A percentile compares a stretch with the other conserved stretches of the same genome.
phyloP scores from a whole-genome alignment of 2,113 vertebrate species.

The Urocitellus parryii region DNA sequence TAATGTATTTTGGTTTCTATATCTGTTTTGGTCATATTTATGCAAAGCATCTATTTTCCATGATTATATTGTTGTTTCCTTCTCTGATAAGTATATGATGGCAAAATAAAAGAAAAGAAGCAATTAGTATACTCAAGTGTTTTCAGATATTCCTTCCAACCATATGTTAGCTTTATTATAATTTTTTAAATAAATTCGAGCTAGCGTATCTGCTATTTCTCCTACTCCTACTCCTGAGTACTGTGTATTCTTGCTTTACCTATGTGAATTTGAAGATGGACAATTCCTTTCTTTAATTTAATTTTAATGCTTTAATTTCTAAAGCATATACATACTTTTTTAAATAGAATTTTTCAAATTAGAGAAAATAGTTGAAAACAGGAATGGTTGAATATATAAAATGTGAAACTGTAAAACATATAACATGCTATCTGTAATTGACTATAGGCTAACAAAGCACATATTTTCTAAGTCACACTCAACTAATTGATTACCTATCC shows the following conservation, averaged over 20 bases:
- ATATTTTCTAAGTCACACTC: not conserved
- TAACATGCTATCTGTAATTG: not conserved
- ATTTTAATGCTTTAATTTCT: too few species aligned
- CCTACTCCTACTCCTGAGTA: not conserved
- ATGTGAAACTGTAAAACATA: not conserved
- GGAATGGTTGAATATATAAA: conserved; percentile 17
- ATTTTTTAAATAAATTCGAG: not conserved
- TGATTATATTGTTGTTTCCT: not conserved
- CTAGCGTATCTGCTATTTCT: not conserved
- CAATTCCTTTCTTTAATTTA: not conserved
- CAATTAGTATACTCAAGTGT: not conserved
- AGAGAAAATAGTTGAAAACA: not conserved
- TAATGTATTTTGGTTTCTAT: conserved; percentile 9
- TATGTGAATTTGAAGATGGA: not conserved
- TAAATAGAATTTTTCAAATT: not conserved
- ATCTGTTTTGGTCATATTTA: not conserved
- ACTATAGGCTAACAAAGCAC: not conserved
- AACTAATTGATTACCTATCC: not conserved
- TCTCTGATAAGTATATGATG: not conserved
- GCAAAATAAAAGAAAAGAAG: not conserved
- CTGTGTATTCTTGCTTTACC: not conserved
- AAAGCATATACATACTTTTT: not conserved
- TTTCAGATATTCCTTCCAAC: not conserved
- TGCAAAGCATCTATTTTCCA: not conserved
- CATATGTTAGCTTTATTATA: not conserved